Base-by-base conservation (phyloP, 2,113 vertebrate species). In the Lota lota region DNA sequence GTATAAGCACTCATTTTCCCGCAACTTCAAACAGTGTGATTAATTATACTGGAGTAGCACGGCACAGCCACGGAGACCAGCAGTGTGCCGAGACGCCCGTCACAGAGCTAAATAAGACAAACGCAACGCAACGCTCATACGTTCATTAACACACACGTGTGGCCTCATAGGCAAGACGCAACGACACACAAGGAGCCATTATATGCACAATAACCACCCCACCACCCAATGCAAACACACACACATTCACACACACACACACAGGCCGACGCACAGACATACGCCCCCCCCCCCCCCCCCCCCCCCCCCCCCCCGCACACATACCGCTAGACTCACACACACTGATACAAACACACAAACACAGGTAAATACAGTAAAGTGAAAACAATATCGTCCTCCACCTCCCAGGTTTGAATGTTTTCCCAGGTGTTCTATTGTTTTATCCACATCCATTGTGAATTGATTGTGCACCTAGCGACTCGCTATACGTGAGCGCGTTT, bases 391-490 rank as follows among this genome's bases (percentile, higher is more conserved):
- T 36, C 70, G 66, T 63, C 56, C 40, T 33, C 28, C 28, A 5
- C 28, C 28, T 33, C 28, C 4, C 63, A 60, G 69, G 61, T 50
- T 61, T 5, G 24, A 60, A 56, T 60, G 64, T 36, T 74, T 69
- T 74, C 69, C 86, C 83, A 85, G 86, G 83, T 88, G 86, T 80
- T 82, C 71, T 77, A 75, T 87, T 85, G 83, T 86, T 83, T 68
- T 58, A 61, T 22, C 80, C 61, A 54, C 76, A 64, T 72, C 78
- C 62, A 64, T 80, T 83, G 81, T 84, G 78, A 69, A 72, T 66
- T 69, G 68, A 77, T 87, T 83, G 82, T 81, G 79, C 77, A 69
- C 62, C 73, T 5, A 76, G 22, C 33, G 22, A 83, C 78, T 68
- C 70, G 72, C 40, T 47, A 47, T 8, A 47, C 40, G 12, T 14